Conservation (phyloP, 2,888 invertebrate genomes). For the Pimpla rufipes region DNA sequence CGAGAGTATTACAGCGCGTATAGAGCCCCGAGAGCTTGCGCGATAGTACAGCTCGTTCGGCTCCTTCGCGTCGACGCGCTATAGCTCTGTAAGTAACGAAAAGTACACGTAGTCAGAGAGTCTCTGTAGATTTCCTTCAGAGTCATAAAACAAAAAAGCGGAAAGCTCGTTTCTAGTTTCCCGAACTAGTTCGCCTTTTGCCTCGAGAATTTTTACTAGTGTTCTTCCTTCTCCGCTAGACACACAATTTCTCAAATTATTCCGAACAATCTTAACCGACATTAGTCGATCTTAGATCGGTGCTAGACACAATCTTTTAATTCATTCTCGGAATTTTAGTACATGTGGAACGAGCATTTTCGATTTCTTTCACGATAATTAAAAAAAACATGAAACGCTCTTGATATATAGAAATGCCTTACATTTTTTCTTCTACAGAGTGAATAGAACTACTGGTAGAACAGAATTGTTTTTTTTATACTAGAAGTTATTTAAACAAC, state of each 20-base stretch:
- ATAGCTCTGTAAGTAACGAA: slow-evolving; percentile 73
- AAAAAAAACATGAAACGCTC: slow-evolving; percentile 23
- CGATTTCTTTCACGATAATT: slow-evolving; percentile 40
- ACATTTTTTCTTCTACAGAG: slow-evolving; percentile 30
- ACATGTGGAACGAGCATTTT: slow-evolving; percentile 60
- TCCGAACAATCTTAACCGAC: slow-evolving; percentile 32
- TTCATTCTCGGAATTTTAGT: slow-evolving; percentile 45
- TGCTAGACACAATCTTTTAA: slow-evolving; percentile 66
- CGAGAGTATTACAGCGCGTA: slow-evolving; percentile 62
- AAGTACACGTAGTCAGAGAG: slow-evolving; percentile 63
- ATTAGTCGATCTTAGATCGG: slow-evolving; percentile 76
- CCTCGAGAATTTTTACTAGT: slow-evolving; percentile 74
- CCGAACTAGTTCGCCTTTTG: slow-evolving; percentile 81
- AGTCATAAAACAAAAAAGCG: slow-evolving; percentile 17
- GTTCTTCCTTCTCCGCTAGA: slow-evolving; percentile 48
- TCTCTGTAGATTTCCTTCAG: slow-evolving; percentile 56
- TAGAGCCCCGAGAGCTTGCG: slow-evolving; percentile 46
- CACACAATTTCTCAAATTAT: slow-evolving; percentile 30
- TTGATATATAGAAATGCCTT: slow-evolving; percentile 13
- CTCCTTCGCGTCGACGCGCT: slow-evolving; percentile 74
- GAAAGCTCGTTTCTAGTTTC: slow-evolving; percentile 44
- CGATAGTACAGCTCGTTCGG: slow-evolving; percentile 71
- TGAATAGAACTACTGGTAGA: slow-evolving; percentile 45
- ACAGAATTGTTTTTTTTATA: slow-evolving; percentile 26
- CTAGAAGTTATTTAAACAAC: slow-evolving; percentile 44